Conservation (phyloP, 2,888 invertebrate species). For the Agonopterix heracliana region DNA sequence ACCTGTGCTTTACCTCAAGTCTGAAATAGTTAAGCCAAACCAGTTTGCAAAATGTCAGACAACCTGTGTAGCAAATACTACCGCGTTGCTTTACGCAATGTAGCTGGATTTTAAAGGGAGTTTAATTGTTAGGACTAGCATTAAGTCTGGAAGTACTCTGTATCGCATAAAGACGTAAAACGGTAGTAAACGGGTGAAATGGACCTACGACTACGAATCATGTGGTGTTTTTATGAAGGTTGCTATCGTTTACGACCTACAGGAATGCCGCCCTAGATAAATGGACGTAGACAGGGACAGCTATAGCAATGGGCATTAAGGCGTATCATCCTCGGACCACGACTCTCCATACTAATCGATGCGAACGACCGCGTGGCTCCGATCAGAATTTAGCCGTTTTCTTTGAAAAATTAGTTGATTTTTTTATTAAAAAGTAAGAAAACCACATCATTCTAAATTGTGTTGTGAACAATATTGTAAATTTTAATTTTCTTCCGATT, state of each 20-base stretch:
- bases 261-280: constrained; percentile 28
- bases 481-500: no score
- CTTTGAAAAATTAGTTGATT: no score
- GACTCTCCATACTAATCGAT: no score
- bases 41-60: constrained; percentile 48
- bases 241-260: constrained; percentile 29
- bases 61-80: constrained; percentile 28
- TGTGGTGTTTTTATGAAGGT: constrained; percentile 35
- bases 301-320: no score
- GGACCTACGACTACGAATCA: constrained; percentile 27
- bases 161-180: constrained; percentile 22
- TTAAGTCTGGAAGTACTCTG: constrained; percentile 17
- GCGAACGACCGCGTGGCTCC: no score
- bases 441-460: no score
- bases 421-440: no score
- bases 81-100: constrained; percentile 32
- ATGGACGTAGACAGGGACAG: constrained; percentile 27
- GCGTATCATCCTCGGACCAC: no score
- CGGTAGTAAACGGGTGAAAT: constrained; percentile 28
- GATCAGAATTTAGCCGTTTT: no score
- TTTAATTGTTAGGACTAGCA: constrained; percentile 25
- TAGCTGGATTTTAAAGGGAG: constrained; percentile 25
- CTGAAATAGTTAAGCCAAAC: constrained; percentile 35
- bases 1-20: constrained; percentile 26
- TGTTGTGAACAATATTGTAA: no score